phyloP scores from a whole-genome alignment of 2,113 vertebrate species.

The Gulo gulo region DNA sequence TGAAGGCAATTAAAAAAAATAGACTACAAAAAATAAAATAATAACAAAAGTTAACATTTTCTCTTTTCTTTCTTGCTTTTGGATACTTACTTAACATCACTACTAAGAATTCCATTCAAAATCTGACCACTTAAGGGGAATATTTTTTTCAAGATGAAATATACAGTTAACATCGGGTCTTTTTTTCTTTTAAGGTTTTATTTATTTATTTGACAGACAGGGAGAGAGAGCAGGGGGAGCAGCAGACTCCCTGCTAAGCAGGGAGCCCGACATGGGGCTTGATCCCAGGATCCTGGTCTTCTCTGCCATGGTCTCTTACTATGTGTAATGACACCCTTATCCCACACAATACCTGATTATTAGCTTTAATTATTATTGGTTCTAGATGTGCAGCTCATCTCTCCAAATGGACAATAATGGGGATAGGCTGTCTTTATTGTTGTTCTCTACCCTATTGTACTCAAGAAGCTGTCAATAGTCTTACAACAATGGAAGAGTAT shows the following conservation, averaged over 20 bases:
- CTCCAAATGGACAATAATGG: background rate
- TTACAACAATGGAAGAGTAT: background rate
- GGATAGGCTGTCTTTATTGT: background rate
- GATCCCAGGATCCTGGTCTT: background rate
- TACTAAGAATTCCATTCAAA: background rate
- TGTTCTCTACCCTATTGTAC: background rate
- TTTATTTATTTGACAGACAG: too few species aligned
- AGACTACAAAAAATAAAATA: background rate
- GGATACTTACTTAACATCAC: background rate
- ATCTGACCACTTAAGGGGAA: background rate
- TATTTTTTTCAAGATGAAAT: background rate
- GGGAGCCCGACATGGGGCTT: too few species aligned
- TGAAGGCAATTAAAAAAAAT: background rate
- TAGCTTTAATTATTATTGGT: background rate
- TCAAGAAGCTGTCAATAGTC: background rate
- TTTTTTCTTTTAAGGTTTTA: too few species aligned
- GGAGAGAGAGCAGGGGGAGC: too few species aligned
- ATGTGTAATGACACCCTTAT: background rate
- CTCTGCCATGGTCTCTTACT: background rate
- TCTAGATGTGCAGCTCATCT: background rate
- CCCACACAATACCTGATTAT: background rate
- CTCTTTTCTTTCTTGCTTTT: constrained; percentile 25
- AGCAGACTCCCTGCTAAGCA: too few species aligned
- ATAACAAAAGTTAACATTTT: background rate
- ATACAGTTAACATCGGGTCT: background rate